Evolutionary conservation across 2,113 vertebrate genomes (phyloP).

Genomic region (Hydropotes inermis): DNA sequence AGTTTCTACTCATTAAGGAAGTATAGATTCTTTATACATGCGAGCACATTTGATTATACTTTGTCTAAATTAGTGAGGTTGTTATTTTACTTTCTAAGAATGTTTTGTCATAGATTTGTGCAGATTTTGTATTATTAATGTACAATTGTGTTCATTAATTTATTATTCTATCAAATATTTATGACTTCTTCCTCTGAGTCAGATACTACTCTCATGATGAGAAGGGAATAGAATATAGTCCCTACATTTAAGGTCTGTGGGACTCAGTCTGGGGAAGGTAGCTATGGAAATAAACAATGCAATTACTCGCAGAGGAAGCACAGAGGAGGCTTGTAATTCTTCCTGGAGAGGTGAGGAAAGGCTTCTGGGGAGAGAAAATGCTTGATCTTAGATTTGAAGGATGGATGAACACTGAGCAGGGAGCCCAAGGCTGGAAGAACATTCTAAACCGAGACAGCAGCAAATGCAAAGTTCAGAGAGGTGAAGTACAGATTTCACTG

Average conservation of each 20-base stretch:
- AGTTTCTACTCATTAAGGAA: not conserved
- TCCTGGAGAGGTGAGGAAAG: not conserved
- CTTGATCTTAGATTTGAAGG: not conserved
- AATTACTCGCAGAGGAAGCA: not conserved
- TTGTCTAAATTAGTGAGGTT: not conserved
- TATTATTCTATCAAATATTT: not conserved
- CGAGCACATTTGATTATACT: not conserved
- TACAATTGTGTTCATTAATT: not conserved
- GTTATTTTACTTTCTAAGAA: constrained; percentile 17
- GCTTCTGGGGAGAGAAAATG: not conserved
- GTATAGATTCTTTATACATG: not conserved
- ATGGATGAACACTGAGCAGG: not conserved
- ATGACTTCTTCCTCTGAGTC: not conserved
- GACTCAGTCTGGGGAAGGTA: not conserved
- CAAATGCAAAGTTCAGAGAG: not conserved
- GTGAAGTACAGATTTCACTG: not conserved
- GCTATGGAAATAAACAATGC: not conserved
- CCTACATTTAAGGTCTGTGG: not conserved
- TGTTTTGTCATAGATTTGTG: not conserved
- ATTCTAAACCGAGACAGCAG: not conserved
- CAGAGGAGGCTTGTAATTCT: not conserved
- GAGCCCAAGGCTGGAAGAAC: not conserved
- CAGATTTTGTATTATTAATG: not conserved
- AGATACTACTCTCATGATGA: not conserved
- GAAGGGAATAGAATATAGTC: not conserved